Conservation (phyloP, 2,888 invertebrate genomes). For the Yponomeuta evonymella region DNA sequence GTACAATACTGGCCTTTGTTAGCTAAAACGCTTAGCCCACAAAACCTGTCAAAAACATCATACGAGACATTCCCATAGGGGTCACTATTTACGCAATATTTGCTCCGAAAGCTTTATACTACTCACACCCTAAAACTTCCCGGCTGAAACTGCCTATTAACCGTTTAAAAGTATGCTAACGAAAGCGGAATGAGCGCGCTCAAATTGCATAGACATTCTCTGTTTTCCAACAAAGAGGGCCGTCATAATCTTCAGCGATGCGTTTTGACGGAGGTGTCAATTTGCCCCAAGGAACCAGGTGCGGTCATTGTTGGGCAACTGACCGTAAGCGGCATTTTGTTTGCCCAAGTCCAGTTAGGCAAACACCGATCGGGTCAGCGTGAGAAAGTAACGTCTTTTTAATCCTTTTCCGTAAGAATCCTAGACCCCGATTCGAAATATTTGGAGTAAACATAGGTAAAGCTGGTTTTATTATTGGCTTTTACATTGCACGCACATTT, state of each 20-base stretch:
- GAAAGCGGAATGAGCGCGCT: slow-evolving; percentile 26
- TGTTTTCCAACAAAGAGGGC: slow-evolving; percentile 40
- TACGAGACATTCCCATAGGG: slow-evolving; percentile 58
- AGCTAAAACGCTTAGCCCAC: slow-evolving; percentile 40
- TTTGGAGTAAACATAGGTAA: no score
- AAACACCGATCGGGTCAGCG: slow-evolving; percentile 8
- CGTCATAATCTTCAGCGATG: slow-evolving; percentile 52
- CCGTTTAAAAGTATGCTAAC: slow-evolving; percentile 32
- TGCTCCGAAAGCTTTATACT: slow-evolving; percentile 36
- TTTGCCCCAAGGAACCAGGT: slow-evolving; percentile 57
- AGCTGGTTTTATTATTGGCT: no score
- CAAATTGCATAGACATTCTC: background rate
- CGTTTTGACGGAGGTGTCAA: slow-evolving; percentile 61
- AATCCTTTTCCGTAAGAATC: no score
- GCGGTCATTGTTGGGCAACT: slow-evolving; percentile 65
- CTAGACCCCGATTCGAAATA: no score
- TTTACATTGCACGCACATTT: no score
- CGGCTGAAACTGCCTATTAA: slow-evolving; percentile 21
- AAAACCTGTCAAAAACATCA: slow-evolving; percentile 67
- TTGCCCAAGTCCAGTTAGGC: slow-evolving; percentile 28
- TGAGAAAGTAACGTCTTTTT: slow-evolving; percentile 38
- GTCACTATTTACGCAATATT: slow-evolving; percentile 63
- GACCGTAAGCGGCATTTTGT: slow-evolving; percentile 60
- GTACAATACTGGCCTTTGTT: slow-evolving; percentile 41
- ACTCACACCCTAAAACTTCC: background rate